These are phyloP conservation scores for Scolopax bukidnonensis DNA, from an alignment of 2,797 vertebrate species.

Conservation along the genomic window DNA sequence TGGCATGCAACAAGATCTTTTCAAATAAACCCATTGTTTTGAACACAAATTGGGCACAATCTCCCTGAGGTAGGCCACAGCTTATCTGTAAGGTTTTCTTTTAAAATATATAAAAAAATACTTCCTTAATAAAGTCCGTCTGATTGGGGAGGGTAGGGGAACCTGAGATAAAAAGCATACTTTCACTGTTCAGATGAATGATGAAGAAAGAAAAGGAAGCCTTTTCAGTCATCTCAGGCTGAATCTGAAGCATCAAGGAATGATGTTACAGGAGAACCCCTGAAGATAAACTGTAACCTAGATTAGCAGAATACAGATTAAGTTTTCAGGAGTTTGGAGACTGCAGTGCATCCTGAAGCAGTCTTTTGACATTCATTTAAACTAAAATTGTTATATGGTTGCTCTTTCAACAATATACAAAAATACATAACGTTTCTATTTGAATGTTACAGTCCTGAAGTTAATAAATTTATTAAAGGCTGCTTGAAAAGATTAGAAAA, in stretches of 20 bases:
- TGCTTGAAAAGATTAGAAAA: neutral
- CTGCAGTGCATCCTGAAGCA: neutral
- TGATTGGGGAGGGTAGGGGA: neutral
- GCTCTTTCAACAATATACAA: neutral
- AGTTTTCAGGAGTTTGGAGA: slow-evolving; percentile 43
- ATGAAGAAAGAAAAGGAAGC: neutral
- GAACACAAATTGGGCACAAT: neutral
- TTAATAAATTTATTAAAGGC: neutral
- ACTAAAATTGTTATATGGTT: neutral
- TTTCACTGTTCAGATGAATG: neutral
- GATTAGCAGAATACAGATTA: slow-evolving; percentile 65
- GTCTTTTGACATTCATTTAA: neutral
- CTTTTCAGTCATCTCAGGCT: slow-evolving; percentile 37
- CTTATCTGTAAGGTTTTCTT: slow-evolving; percentile 53
- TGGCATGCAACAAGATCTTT: neutral
- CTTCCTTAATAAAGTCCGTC: slow-evolving; percentile 4
- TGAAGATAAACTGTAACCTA: slow-evolving; percentile 72
- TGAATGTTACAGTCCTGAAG: neutral
- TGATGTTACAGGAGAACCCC: slow-evolving; percentile 53
- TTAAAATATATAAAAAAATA: neutral
- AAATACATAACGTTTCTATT: neutral
- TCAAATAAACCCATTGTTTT: slow-evolving; percentile 16
- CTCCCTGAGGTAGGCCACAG: neutral
- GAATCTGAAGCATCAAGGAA: slow-evolving; percentile 41
- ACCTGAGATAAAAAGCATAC: neutral